Base-by-base conservation (phyloP, 2,113 vertebrate genomes). In the Thomomys bottae region DNA sequence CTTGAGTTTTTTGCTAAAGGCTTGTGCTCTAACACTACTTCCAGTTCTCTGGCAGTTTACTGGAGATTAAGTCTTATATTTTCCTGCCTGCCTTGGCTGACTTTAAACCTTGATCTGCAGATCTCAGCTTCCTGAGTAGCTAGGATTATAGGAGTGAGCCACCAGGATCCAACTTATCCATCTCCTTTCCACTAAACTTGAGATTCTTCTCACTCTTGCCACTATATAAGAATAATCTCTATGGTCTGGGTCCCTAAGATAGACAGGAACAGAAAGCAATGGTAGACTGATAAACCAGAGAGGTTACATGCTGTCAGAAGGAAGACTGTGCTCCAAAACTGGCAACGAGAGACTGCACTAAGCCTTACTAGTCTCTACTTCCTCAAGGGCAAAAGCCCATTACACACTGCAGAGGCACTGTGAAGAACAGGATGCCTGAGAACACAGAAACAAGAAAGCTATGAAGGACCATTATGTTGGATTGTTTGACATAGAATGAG, bases 391-490 rank as follows among this genome's bases (percentile, higher is more conserved):
- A 24, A 61, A 59, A 59, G 57, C 32, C 12, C 2, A 18, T 79
- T 70, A 11, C 28, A 38, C 32, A 61, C 1, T 42, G 24, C 0
- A 2, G 59, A 45, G 68, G 8, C 64, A 32, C 0, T 68, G 45
- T 61, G 70, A 45, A 73, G 28, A 9, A 57, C 23, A 42, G 30
- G 72, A 40, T 20, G 34, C 9, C 10, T 38, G 32, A 34, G 17
- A 84, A 9, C 7, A 59, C 70, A 70, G 26, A n/a, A 12, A 72
- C 2, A 4, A 61, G 30, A 45, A 54, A 28, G 30, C 6, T 3
- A 67, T 6, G 4, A 42, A 54, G 21, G 1, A 61, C 26, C 32
- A 20, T 17, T 66, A 12, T n/a, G 32, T 45, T 28, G 9, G 2
- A 36, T 21, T 34, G 54, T n/a, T 36, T 49, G 9, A 54, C 32